Evolutionary conservation across 2,113 vertebrate species (phyloP), one percentile per base, ranked within the genome.

Genomic region (Boulengeromyrus knoepffleri): DNA sequence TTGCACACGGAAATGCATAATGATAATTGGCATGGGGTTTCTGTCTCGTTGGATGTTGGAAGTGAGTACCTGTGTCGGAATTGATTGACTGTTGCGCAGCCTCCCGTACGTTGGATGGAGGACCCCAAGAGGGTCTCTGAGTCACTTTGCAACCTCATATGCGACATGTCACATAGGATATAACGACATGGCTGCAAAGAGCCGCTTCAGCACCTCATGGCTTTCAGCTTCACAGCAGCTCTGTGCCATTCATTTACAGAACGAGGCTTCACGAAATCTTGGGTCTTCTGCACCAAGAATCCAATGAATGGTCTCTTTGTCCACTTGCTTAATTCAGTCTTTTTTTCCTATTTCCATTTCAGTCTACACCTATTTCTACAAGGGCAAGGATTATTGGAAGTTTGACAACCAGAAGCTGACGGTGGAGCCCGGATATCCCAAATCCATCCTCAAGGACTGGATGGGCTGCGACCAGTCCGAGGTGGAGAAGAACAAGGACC

Each of bases 291-390:
- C 27, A 53, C 49, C 83, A 45, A 85, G 6, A 85, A 24, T 85
- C 36, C 83, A 85, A 70, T 13, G 27, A 70, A 70, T 70, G 62
- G 8, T 46, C 17, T 85, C 19, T 24, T 46, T 47, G 15, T 87
- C 42, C 85, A 17, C 24, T 31, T 87, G 42, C 31, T 87, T 53
- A 36, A 53, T 56, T 87, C 49, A 53, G 85, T 53, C n/a, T 46
- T 88, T 36, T 89, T 53, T 36, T 31, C 19, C 88, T n/a, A 84
- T 49, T 31, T 94, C 27, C 90, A 91, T 24, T 88, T 56, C 45
- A 99, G 99, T 97, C 95, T 99, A 99, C 89, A 99, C 99, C 47
- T 99, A 98, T 95, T 99, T 99, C 94, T 99, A 99, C 95, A 99
- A 99, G 93, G 99, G 97, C 91, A 98, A 97, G 92, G 98, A 99